Conservation (phyloP, 92 coral and sea anemone species). For the Anthopleura xanthogrammica region DNA sequence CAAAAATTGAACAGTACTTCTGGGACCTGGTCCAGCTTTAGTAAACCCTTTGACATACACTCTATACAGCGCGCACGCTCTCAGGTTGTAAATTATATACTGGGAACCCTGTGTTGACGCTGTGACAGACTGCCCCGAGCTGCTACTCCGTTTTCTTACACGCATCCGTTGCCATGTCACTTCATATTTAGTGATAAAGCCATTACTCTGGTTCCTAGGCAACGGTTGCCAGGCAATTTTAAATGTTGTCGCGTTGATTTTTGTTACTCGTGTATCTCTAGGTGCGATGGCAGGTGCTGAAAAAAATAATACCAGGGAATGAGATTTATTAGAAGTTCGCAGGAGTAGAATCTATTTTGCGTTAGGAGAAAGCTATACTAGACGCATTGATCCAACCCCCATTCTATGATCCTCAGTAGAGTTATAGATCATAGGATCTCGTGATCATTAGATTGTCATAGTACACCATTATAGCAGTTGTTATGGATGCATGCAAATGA, state of each 20-base stretch:
- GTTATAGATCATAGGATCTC: too few relatives aligned
- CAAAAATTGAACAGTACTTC: background rate
- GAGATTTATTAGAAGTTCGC: too few relatives aligned
- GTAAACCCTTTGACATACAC: conserved; percentile 12
- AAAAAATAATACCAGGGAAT: background rate
- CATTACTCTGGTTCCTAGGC: conserved; percentile 26
- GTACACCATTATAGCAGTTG: too few relatives aligned
- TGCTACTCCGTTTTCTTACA: conserved; percentile 3
- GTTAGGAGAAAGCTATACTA: too few relatives aligned
- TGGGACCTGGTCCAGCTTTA: conserved; percentile 22
- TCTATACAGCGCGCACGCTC: conserved; percentile 16
- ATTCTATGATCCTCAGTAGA: too few relatives aligned
- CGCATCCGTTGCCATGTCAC: background rate
- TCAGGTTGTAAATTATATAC: conserved; percentile 7
- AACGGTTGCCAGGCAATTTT: conserved; percentile 21
- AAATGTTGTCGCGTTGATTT: conserved; percentile 16
- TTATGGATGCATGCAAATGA: too few relatives aligned
- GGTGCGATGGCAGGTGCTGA: conserved; percentile 14
- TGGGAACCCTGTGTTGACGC: conserved; percentile 15
- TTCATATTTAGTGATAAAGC: conserved; percentile 1
- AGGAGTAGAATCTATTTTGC: too few relatives aligned
- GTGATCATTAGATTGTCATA: too few relatives aligned
- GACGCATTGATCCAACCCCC: too few relatives aligned
- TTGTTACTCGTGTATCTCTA: background rate
- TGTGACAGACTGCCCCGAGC: background rate